These are phyloP conservation scores for Trinorchestia longiramus DNA, from an alignment of 1,140 invertebrate genomes.

Conservation along the genomic window DNA sequence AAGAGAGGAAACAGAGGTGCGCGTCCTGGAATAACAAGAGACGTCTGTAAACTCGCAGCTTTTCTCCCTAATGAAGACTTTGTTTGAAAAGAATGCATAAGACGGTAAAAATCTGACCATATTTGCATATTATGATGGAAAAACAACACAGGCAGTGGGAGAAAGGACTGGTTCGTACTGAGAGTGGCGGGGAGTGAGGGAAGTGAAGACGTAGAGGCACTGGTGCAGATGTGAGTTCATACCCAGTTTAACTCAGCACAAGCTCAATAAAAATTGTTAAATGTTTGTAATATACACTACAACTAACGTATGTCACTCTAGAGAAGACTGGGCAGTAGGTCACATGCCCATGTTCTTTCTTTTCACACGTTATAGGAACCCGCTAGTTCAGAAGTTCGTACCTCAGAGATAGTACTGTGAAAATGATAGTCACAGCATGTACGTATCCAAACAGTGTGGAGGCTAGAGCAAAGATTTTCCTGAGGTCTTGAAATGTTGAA, in stretches of 20 bases:
- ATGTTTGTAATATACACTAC: background rate
- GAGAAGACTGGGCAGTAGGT: background rate
- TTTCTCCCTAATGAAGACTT: constrained; percentile 45
- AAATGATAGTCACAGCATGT: background rate
- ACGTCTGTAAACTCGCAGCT: constrained; percentile 33
- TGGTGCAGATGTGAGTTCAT: background rate
- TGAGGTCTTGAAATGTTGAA: background rate
- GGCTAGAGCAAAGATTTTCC: background rate
- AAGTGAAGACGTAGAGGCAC: background rate
- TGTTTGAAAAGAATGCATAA: constrained; percentile 54
- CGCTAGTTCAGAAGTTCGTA: background rate
- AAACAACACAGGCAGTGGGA: constrained; percentile 28
- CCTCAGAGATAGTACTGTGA: background rate
- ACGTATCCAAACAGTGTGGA: background rate
- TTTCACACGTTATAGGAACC: background rate
- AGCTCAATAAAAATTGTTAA: background rate
- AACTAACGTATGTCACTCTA: background rate
- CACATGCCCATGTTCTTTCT: background rate
- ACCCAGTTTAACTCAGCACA: background rate
- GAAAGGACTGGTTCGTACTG: background rate
- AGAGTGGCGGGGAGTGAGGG: background rate
- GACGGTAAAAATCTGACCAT: constrained; percentile 30
- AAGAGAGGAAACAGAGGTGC: background rate
- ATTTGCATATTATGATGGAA: constrained; percentile 53
- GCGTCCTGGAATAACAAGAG: constrained; percentile 22